These are phyloP conservation scores for Peromyscus melanophrys DNA, from an alignment of 2,797 vertebrate genomes.

Conservation along the genomic window DNA sequence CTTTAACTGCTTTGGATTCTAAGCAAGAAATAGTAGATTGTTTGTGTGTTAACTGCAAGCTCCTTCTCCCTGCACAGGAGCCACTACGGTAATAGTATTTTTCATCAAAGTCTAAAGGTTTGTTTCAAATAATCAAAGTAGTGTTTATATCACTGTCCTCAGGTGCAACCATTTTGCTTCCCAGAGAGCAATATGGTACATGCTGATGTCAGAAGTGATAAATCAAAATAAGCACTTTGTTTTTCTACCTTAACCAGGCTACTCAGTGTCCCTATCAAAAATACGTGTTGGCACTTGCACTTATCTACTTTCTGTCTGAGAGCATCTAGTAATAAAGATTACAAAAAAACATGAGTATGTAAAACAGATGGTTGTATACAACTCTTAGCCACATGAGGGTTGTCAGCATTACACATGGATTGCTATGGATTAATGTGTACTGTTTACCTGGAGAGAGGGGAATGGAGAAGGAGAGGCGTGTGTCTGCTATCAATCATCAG, in stretches of 20 bases:
- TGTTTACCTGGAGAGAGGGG: slow-evolving; percentile 11
- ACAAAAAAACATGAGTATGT: slow-evolving; percentile 80
- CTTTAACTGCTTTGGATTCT: slow-evolving; percentile 88
- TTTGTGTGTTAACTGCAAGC: slow-evolving; percentile 88
- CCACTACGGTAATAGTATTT: slow-evolving; percentile 88
- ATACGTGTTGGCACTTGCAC: slow-evolving; percentile 87
- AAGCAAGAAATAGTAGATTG: slow-evolving; percentile 87
- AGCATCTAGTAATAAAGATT: slow-evolving; percentile 80
- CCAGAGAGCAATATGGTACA: slow-evolving; percentile 86
- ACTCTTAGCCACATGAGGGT: slow-evolving; percentile 44
- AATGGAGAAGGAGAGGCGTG: neutral
- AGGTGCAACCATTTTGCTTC: slow-evolving; percentile 91
- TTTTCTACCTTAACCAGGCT: slow-evolving; percentile 88
- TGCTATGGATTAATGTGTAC: slow-evolving; percentile 64
- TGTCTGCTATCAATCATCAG: slow-evolving; percentile 18
- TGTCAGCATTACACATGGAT: neutral
- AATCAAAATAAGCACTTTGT: slow-evolving; percentile 90
- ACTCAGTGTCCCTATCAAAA: slow-evolving; percentile 85
- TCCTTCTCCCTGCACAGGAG: slow-evolving; percentile 82
- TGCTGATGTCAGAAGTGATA: slow-evolving; percentile 90
- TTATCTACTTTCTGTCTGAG: slow-evolving; percentile 83
- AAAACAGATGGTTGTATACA: slow-evolving; percentile 78
- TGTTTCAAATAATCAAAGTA: slow-evolving; percentile 91
- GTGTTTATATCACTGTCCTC: slow-evolving; percentile 91
- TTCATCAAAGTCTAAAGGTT: slow-evolving; percentile 92